Evolutionary conservation across 2,888 invertebrate species (phyloP).

Genomic region (Idaea aversata): DNA sequence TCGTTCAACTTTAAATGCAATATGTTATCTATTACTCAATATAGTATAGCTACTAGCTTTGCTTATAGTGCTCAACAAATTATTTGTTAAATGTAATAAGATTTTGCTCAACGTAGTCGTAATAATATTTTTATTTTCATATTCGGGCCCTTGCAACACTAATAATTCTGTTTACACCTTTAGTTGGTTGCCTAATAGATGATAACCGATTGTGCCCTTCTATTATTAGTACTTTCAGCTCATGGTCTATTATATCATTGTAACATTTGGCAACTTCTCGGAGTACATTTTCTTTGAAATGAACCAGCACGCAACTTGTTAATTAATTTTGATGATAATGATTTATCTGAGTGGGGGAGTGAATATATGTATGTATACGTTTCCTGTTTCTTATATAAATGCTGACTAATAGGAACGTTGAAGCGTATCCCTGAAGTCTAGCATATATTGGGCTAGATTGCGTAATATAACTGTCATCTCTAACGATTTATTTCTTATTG

Average conservation of each 20-base stretch:
- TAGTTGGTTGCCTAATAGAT: conserved; percentile 45
- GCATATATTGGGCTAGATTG: conserved; percentile 41
- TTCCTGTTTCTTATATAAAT: background rate
- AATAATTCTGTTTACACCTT: conserved; percentile 55
- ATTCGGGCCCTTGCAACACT: conserved; percentile 37
- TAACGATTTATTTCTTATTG: conserved; percentile 44
- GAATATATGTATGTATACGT: background rate
- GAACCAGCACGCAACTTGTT: conserved; percentile 13
- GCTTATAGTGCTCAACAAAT: conserved; percentile 31
- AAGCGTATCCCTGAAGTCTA: conserved; percentile 26
- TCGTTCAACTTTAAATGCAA: conserved; percentile 41
- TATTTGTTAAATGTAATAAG: conserved; percentile 32
- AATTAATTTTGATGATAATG: conserved; percentile 18
- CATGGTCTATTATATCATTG: conserved; percentile 43
- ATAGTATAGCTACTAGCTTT: conserved; percentile 45
- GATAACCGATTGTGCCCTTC: conserved; percentile 54
- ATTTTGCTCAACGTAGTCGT: conserved; percentile 21
- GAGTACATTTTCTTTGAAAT: conserved; percentile 9
- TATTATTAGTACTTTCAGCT: conserved; percentile 40
- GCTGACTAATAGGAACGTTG: background rate
- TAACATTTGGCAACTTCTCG: conserved; percentile 37
- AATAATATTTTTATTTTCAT: conserved; percentile 36
- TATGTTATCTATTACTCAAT: conserved; percentile 45
- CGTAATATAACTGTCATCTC: conserved; percentile 36
- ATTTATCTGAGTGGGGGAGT: background rate